Evolutionary conservation across 2,888 invertebrate genomes (phyloP).

Genomic region (Cecidostiba fungosa): DNA sequence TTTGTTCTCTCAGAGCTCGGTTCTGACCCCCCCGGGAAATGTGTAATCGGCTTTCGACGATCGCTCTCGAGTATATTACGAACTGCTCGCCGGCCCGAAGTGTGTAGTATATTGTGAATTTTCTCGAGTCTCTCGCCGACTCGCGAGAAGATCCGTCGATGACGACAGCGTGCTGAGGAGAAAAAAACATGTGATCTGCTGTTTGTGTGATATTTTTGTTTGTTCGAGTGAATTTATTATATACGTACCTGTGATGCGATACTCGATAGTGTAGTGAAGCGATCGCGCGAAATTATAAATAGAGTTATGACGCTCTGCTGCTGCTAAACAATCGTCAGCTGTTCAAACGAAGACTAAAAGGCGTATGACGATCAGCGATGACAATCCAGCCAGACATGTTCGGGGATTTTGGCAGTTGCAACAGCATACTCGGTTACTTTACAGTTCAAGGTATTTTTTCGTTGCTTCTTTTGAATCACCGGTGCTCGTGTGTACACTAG

Average conservation of each 20-base stretch:
- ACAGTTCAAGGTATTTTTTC: constrained; percentile 71
- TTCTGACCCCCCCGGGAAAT: background rate
- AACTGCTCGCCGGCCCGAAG: background rate
- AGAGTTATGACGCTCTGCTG: constrained; percentile 2
- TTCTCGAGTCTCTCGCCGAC: background rate
- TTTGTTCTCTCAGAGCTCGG: background rate
- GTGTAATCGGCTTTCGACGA: background rate
- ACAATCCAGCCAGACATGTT: constrained; percentile 71
- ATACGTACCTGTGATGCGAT: no score
- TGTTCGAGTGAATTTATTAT: background rate
- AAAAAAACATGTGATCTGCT: background rate
- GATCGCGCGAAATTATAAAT: background rate
- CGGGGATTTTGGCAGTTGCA: constrained; percentile 75
- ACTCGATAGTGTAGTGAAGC: background rate
- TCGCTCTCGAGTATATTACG: background rate
- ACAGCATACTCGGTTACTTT: constrained; percentile 76
- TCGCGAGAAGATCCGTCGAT: background rate
- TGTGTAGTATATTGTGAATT: background rate
- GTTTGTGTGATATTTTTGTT: background rate
- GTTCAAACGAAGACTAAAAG: constrained; percentile 38
- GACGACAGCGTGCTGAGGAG: background rate
- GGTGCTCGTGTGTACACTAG: background rate
- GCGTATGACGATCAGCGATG: constrained; percentile 56
- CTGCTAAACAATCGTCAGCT: constrained; percentile 36
- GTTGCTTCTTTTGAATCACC: background rate